These are phyloP conservation scores for Pelagia noctiluca DNA, from an alignment of 30 jellyfish, hydroid and myxozoan species.

Conservation along the genomic window DNA sequence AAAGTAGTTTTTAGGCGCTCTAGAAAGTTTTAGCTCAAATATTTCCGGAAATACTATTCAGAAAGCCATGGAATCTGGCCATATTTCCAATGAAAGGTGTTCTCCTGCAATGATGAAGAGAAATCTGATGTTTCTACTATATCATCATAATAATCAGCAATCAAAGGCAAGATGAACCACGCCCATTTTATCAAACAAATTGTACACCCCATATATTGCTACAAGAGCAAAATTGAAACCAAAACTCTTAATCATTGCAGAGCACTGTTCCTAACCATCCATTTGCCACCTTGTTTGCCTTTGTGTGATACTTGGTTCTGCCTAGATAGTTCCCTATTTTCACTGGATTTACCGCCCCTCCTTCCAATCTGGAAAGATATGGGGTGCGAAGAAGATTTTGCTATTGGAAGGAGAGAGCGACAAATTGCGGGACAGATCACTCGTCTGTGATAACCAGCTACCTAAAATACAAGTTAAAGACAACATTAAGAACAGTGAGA, in stretches of 20 bases:
- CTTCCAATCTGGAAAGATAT: too few relatives aligned
- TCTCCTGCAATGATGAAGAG: slow-evolving; percentile 18
- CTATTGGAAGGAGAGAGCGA: too few relatives aligned
- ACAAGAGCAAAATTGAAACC: not conserved
- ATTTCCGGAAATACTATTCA: not conserved
- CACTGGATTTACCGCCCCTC: too few relatives aligned
- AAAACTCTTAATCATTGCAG: slow-evolving; percentile 12
- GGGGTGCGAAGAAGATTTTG: too few relatives aligned
- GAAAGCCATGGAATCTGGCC: not conserved
- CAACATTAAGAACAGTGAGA: too few relatives aligned
- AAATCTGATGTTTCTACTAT: not conserved
- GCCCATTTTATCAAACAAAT: not conserved
- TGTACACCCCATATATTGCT: not conserved
- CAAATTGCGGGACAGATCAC: too few relatives aligned
- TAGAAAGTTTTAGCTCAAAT: not conserved
- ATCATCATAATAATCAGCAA: not conserved
- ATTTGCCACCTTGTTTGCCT: slow-evolving; percentile 7
- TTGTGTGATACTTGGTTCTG: not conserved
- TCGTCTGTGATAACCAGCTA: too few relatives aligned
- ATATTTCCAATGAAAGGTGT: not conserved
- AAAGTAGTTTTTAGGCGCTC: not conserved
- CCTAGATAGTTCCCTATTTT: too few relatives aligned
- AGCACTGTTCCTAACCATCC: not conserved
- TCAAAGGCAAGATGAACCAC: not conserved
- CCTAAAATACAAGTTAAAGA: too few relatives aligned